Evolutionary conservation across 2,113 vertebrate genomes (phyloP), one percentile per base, ranked within the genome.

Genomic region (Sclerurus mexicanus): DNA sequence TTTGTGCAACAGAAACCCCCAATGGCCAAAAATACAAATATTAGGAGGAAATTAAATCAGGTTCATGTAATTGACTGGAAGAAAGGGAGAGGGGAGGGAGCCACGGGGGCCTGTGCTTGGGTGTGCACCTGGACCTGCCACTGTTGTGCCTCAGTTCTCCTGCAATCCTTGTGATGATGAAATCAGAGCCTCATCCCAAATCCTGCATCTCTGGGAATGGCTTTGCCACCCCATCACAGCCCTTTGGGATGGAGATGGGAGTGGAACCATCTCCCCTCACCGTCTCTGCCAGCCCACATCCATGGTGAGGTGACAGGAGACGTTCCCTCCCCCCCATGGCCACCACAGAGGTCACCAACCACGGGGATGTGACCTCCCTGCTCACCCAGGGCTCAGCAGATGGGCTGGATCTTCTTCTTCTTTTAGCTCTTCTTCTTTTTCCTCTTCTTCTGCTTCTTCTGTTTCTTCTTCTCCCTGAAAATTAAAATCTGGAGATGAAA

Each of bases 261-360:
- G 35, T 67, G 55, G 60, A 85, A 10, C 4, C 2, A 0, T 4
- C 33, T 19, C 10, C 33, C 12, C 20, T 17, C 8, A 0, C 6
- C 14, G 59, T 64, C 2, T 18, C 67, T 46, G 23, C 24, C 53
- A 25, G 7, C 44, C 31, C 69, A 21, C 42, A 7, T 0, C 17
- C 33, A 0, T 2, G 31, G n/a, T 0, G 4, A 21, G 21, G 49
- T 59, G n/a, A 10, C 53, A 47, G 63, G 20, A 46, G 37, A 3
- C 37, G 64, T 68, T 33, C 47, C 40, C 35, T 40, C 63, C 28
- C 50, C 69, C 30, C 52, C 35, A 5, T 0, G 21, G 85, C 40
- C 74, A 37, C 23, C 25, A 2, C 4, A 1, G 31, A 52, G 69
- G 37, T 42, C 55, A 39, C 35, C 42, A 46, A 30, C 42, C 44